Conservation (phyloP, 2,888 invertebrate species). For the Clostera curtula region DNA sequence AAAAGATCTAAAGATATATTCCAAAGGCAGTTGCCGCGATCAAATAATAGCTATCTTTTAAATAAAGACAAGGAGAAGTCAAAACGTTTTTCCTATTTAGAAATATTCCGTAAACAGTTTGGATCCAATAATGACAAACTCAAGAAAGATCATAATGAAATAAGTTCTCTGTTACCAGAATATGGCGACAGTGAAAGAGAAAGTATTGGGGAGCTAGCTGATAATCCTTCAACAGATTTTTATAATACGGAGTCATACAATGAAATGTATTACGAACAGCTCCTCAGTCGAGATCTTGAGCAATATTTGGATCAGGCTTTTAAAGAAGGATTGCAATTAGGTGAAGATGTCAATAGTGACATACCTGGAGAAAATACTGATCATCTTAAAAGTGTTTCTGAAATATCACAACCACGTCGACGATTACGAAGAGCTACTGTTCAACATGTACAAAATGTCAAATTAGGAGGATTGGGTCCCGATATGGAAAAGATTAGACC, state of each 20-base stretch:
- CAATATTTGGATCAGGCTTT: constrained; percentile 40
- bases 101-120: constrained; percentile 58
- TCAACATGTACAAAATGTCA: constrained; percentile 41
- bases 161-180: constrained; percentile 59
- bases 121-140: constrained; percentile 21
- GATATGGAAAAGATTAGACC: constrained; percentile 60
- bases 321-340: constrained; percentile 34
- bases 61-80: constrained; percentile 40
- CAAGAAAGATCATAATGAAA: constrained; percentile 30
- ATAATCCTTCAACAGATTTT: constrained; percentile 37
- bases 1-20: constrained; percentile 22
- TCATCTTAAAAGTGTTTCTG: constrained; percentile 54
- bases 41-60: constrained; percentile 43
- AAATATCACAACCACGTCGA: constrained; percentile 44
- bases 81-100: constrained; percentile 45
- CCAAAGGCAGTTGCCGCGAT: constrained; percentile 24
- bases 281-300: constrained; percentile 40
- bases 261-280: constrained; percentile 58
- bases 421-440: constrained; percentile 34
- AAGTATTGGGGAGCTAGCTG: constrained; percentile 43
- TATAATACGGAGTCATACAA: constrained; percentile 60
- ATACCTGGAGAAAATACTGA: constrained; percentile 26
- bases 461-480: constrained; percentile 60
- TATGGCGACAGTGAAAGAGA: constrained; percentile 61
- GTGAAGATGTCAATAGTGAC: constrained; percentile 26